Conservation (phyloP, 2,888 invertebrate species). For the Lypha dubia region DNA sequence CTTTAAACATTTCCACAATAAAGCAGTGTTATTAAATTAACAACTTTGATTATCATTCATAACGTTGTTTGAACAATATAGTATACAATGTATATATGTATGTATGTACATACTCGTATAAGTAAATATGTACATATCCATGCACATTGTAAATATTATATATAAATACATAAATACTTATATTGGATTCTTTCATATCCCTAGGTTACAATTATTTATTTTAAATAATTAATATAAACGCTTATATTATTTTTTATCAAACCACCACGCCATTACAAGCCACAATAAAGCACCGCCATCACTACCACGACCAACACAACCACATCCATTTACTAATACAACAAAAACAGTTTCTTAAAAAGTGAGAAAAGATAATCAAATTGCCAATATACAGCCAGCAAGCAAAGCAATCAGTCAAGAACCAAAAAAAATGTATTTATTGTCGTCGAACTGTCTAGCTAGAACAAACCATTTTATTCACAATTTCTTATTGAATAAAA, state of each 20-base stretch:
- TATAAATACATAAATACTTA: no score
- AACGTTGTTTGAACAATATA: no score
- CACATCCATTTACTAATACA: constrained; percentile 12
- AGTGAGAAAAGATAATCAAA: constrained; percentile 48
- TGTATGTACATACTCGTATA: no score
- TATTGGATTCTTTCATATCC: constrained; percentile 38
- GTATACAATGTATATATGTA: no score
- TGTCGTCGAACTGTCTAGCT: constrained; percentile 68
- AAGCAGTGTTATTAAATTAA: no score
- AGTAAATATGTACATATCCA: no score
- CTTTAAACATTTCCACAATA: no score
- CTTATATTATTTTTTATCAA: constrained; percentile 47
- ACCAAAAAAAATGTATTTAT: constrained; percentile 21
- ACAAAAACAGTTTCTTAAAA: constrained; percentile 19
- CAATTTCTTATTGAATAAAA: constrained; percentile 21
- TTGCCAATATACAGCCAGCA: constrained; percentile 2
- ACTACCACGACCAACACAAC: background rate
- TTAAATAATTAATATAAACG: constrained; percentile 8
- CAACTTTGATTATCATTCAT: no score
- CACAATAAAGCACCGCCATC: constrained; percentile 1
- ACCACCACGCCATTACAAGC: constrained; percentile 39
- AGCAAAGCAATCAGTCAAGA: constrained; percentile 44
- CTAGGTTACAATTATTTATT: constrained; percentile 46
- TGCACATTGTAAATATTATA: background rate
- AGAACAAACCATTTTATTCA: constrained; percentile 47